Evolutionary conservation across 2,888 invertebrate species (phyloP), one percentile per base, ranked within the genome.

Genomic region (Pedicia rivosa): DNA sequence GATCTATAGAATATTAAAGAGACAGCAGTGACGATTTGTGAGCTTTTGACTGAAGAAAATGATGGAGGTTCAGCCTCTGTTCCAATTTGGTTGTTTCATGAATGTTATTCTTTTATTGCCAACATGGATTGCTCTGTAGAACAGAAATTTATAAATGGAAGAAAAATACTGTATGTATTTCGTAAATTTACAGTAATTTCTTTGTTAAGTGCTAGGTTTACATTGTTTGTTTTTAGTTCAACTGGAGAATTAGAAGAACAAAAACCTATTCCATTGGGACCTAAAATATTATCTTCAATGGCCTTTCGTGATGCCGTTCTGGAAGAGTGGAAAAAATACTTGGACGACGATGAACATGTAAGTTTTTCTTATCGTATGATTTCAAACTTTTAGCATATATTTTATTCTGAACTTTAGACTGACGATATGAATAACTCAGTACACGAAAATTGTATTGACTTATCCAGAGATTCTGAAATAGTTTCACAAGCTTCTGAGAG

Each of bases 31-130:
- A 64, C 79, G 43, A 65, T 86, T 14, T 88, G 87, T 54, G 83
- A 87, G 53, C 67, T 83, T 1, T 62, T 86, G 36, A 83, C 84
- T 1, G 75, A 78, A 43, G 86, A 87, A 50, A 79, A 84, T 0
- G 86, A 86, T 40, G 87, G 87, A 2, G 84, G 83, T 0, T 75
- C 79, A 0, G 75, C 82, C 0, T 74, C 78, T 47, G 74, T 88
- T 28, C 70, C 78, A 0, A 57, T 73, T 3, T 60, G 68, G 17
- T 64, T 71, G 20, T 81, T 82, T 48, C 57, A 72, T 34, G 62
- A 62, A 25, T 65, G 76, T 55, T 75, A 74, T 56, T 52, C 48
- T 14, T 72, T 65, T 44, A 49, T 77, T 27, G 74, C 75, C 0
- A 45, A 47, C 1, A 61, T 75, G 15, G 72, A 76, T 44, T 49